phyloP scores from a whole-genome alignment of 2,888 invertebrate genomes.

The Cosmopolites sordidus region DNA sequence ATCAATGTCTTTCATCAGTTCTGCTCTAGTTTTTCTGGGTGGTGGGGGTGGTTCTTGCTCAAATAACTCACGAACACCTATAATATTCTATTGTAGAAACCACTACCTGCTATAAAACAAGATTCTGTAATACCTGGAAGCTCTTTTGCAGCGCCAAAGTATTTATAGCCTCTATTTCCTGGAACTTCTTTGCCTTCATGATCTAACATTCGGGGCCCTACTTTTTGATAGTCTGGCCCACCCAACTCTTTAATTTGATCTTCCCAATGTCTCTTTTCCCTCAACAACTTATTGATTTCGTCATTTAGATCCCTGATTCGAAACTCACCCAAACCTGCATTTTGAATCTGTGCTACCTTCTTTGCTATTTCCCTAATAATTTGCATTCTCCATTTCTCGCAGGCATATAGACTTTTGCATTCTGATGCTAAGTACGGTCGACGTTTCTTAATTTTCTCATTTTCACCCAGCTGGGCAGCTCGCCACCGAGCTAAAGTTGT shows the following conservation, averaged over 20 bases:
- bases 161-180: slow-evolving; percentile 97
- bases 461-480: slow-evolving; percentile 89
- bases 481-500: slow-evolving; percentile 98
- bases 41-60: slow-evolving; percentile 92
- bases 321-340: slow-evolving; percentile 98
- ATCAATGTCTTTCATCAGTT: slow-evolving; percentile 97
- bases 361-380: slow-evolving; percentile 96
- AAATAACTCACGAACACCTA: slow-evolving; percentile 92
- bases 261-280: slow-evolving; percentile 98
- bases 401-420: slow-evolving; percentile 85
- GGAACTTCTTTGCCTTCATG: slow-evolving; percentile 93
- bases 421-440: slow-evolving; percentile 93
- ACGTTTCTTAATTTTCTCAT: slow-evolving; percentile 77
- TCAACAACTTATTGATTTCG: slow-evolving; percentile 95
- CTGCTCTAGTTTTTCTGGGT: slow-evolving; percentile 87
- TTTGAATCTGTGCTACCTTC: slow-evolving; percentile 98
- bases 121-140: slow-evolving; percentile 60
- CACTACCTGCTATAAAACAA: too few species aligned
- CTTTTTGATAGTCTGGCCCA: slow-evolving; percentile 88
- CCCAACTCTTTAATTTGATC: slow-evolving; percentile 91
- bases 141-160: slow-evolving; percentile 97
- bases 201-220: slow-evolving; percentile 90
- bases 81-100: neutral
- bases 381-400: slow-evolving; percentile 95
- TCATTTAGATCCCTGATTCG: slow-evolving; percentile 97